phyloP scores from a whole-genome alignment of 2,888 invertebrate genomes.

The Malthinus flaveolus region DNA sequence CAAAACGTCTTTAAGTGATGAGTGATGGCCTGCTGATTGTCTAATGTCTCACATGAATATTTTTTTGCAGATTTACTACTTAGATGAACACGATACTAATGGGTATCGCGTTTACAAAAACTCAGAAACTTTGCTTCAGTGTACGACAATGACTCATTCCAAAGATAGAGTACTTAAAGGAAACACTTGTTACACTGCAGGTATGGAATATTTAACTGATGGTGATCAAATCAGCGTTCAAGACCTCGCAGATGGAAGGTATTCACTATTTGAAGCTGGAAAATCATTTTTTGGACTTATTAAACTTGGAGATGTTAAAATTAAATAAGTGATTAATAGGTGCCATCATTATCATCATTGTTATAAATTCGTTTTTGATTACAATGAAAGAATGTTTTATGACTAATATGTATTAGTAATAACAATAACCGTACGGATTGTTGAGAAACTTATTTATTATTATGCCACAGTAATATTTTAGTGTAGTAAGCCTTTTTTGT shows the following conservation, averaged over 20 bases:
- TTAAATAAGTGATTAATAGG: constrained; percentile 16
- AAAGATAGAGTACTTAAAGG: constrained; percentile 60
- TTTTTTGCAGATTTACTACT: constrained; percentile 69
- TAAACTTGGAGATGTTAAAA: constrained; percentile 64
- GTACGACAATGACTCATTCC: constrained; percentile 69
- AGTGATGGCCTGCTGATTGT: no score
- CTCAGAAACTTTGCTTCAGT: constrained; percentile 69
- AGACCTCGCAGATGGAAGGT: constrained; percentile 70
- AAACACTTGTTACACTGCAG: constrained; percentile 76
- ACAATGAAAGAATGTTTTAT: no score
- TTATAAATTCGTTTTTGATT: no score
- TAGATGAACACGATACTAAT: constrained; percentile 75
- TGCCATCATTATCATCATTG: no score
- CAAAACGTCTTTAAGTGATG: no score
- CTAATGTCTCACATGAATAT: not conserved
- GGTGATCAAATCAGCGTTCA: constrained; percentile 70
- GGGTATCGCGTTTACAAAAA: constrained; percentile 73
- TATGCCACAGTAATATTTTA: no score
- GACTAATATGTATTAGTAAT: no score
- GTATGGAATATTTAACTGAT: constrained; percentile 64
- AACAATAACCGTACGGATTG: no score
- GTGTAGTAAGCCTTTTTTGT: no score
- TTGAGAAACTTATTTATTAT: no score
- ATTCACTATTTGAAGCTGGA: constrained; percentile 71
- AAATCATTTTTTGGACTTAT: constrained; percentile 85